Conservation (phyloP, 1,140 invertebrate species). For the Pachypeltis micranthus region DNA sequence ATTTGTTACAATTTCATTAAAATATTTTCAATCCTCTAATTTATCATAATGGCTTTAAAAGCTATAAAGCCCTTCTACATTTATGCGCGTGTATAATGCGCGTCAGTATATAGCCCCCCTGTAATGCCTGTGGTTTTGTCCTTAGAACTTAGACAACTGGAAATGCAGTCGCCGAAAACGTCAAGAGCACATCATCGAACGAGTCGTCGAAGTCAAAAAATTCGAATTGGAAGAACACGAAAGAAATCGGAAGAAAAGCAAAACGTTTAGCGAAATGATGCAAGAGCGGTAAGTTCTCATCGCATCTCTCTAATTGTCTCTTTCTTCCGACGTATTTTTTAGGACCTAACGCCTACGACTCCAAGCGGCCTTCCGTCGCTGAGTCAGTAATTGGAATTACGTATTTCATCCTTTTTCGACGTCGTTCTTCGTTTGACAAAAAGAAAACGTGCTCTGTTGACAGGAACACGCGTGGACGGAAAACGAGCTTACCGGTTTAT, state of each 20-base stretch:
- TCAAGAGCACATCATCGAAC: slow-evolving; percentile 77
- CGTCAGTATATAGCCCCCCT: no score
- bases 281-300: slow-evolving; percentile 73
- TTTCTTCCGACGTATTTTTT: not conserved
- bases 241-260: slow-evolving; percentile 58
- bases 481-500: slow-evolving; percentile 51
- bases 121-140: no score
- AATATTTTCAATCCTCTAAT: no score
- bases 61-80: no score
- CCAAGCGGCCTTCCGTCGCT: no score
- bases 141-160: slow-evolving; percentile 90
- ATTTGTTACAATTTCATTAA: no score
- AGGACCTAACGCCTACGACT: no score
- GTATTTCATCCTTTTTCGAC: not conserved
- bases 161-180: slow-evolving; percentile 80
- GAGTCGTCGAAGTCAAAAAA: slow-evolving; percentile 78
- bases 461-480: slow-evolving; percentile 43
- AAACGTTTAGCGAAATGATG: slow-evolving; percentile 90
- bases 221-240: slow-evolving; percentile 64
- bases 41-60: no score
- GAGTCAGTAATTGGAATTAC: no score
- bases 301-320: no score
- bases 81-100: no score
- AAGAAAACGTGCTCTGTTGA: slow-evolving; percentile 28
- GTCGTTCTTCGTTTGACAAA: not conserved